Evolutionary conservation across 1,140 invertebrate genomes (phyloP).

Genomic region (Pseudachorutes palmiensis): DNA sequence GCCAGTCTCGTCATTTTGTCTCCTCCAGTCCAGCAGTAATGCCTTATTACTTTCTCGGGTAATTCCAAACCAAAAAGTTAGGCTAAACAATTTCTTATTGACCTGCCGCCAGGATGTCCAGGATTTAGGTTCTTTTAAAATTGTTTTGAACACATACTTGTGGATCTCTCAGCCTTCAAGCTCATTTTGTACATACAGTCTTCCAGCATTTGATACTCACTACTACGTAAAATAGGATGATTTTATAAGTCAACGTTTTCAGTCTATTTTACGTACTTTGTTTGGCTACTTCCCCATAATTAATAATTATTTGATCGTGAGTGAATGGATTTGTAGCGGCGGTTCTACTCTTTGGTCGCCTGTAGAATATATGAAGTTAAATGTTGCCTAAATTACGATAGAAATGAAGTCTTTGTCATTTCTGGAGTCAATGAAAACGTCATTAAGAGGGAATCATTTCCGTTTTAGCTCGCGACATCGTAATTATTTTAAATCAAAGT

Average conservation of each 20-base stretch:
- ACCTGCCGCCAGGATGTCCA: not conserved
- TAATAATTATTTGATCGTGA: too few species aligned
- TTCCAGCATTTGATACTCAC: not conserved
- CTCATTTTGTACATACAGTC: not conserved
- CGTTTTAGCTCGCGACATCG: too few species aligned
- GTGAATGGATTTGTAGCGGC: too few species aligned
- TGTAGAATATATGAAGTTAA: too few species aligned
- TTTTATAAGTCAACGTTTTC: not conserved
- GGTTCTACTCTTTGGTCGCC: too few species aligned
- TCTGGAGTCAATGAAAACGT: too few species aligned
- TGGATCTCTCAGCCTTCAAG: conserved; percentile 9
- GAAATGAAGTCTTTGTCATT: too few species aligned
- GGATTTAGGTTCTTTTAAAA: not conserved
- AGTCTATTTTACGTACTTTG: conserved; percentile 5
- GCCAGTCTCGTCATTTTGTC: conserved; percentile 2
- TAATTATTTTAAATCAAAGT: too few species aligned
- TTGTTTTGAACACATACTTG: conserved; percentile 4
- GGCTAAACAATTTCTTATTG: not conserved
- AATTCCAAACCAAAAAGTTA: not conserved
- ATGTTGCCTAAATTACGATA: too few species aligned
- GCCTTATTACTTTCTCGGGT: not conserved
- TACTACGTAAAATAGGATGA: not conserved
- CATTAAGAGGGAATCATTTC: too few species aligned
- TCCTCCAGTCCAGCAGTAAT: conserved; percentile 2
- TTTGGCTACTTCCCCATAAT: too few species aligned